Percentiles rank a stretch among this genome's conserved stretches.
phyloP scores from a whole-genome alignment of 2,113 vertebrate species.

The Podarcis raffonei region DNA sequence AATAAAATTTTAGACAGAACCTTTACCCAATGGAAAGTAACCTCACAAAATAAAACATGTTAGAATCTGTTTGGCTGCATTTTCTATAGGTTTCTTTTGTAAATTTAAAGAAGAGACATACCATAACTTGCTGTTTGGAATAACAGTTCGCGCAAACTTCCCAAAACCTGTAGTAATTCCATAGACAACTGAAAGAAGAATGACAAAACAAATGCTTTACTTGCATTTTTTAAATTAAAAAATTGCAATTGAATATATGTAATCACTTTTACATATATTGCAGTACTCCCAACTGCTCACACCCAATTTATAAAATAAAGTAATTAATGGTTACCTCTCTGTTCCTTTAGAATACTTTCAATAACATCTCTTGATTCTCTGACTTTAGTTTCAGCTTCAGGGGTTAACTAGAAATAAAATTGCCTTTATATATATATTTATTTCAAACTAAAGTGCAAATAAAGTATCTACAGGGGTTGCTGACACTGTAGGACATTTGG shows the following conservation, averaged over 20 bases:
- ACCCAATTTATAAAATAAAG: not conserved
- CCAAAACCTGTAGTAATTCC: constrained; percentile 98
- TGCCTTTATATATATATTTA: constrained; percentile 11
- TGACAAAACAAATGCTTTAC: not conserved
- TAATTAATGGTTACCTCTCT: constrained; percentile 79
- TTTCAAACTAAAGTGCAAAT: not conserved
- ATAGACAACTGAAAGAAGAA: constrained; percentile 88
- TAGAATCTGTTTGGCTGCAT: not conserved
- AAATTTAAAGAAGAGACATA: constrained; percentile 65
- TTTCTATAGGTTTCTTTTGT: not conserved
- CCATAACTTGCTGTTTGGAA: constrained; percentile 91
- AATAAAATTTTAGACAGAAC: not conserved
- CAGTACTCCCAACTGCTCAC: not conserved
- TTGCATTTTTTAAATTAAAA: constrained; percentile 21
- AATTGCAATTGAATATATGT: not conserved
- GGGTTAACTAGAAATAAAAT: constrained; percentile 80
- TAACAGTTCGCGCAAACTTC: constrained; percentile 95
- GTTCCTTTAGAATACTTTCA: constrained; percentile 92
- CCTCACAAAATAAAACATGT: not conserved
- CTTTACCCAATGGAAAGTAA: constrained; percentile 1
- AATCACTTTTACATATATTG: not conserved
- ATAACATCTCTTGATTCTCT: constrained; percentile 89
- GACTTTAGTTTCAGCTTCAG: constrained; percentile 86
- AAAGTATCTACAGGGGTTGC: not conserved
- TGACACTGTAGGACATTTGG: not conserved